These are phyloP conservation scores for Drosophila sordidula DNA, from an alignment of 2,888 invertebrate species.

Conservation along the genomic window DNA sequence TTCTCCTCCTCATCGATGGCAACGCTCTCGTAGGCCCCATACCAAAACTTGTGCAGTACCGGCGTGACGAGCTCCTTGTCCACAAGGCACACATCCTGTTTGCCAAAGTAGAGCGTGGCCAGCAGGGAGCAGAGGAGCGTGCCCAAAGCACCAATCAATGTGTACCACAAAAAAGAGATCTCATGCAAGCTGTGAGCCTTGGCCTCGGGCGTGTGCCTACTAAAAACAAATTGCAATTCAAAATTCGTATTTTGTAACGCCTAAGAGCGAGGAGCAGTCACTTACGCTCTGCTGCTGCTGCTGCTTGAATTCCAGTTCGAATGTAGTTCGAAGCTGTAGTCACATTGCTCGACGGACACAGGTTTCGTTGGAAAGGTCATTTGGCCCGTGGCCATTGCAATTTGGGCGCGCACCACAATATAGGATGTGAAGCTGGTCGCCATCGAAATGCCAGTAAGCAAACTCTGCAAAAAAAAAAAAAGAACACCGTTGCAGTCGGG, in stretches of 20 bases:
- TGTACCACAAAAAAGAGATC: conserved; percentile 90
- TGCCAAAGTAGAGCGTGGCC: conserved; percentile 86
- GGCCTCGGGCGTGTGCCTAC: conserved; percentile 17
- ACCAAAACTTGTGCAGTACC: conserved; percentile 86
- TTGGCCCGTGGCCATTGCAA: conserved; percentile 88
- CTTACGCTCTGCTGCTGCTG: conserved; percentile 44
- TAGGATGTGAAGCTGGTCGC: conserved; percentile 88
- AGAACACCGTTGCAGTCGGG: background rate
- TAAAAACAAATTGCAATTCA: background rate
- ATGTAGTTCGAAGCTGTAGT: conserved; percentile 55
- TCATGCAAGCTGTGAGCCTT: conserved; percentile 84
- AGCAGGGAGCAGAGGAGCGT: conserved; percentile 87
- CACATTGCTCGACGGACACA: conserved; percentile 69
- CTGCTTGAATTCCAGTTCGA: conserved; percentile 47
- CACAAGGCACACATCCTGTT: conserved; percentile 86
- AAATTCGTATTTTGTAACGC: background rate
- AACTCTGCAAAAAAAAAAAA: conserved; percentile 86
- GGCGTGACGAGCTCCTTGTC: conserved; percentile 88
- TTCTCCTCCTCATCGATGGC: conserved; percentile 14
- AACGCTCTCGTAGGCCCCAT: conserved; percentile 79
- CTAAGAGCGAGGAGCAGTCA: background rate
- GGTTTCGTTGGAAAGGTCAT: conserved; percentile 82
- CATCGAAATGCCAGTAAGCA: conserved; percentile 88
- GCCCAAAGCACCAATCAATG: conserved; percentile 87
- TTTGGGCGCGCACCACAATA: conserved; percentile 89